Base-by-base conservation (phyloP, 2,888 invertebrate species). In the Rhagonycha lutea region DNA sequence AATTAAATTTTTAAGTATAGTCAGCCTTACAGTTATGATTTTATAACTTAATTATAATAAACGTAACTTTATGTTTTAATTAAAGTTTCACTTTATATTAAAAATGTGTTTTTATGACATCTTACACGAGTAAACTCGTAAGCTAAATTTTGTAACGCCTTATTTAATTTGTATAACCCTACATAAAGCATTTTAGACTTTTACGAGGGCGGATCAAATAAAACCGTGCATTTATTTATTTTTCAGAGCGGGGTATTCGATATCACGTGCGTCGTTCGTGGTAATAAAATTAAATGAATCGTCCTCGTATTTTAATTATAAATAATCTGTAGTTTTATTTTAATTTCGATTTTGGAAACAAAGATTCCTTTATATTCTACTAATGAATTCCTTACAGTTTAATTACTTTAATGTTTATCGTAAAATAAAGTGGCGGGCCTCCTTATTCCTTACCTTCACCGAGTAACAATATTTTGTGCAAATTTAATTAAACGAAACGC, bases 331-430 rank as follows among this genome's bases (percentile, higher is more conserved):
- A 47, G 47, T 47, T n/a, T 47, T 47, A 47, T 47, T 47, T 47
- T n/a, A 47, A 47, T 47, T 47, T 10, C 60, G 61, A 60, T 62
- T 28, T 26, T 8, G 65, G 9, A 67, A 67, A 67, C 26, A 67
- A 14, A 26, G 26, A 28, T 24, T 26, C 24, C 14, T 14, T 28
- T 28, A 67, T 62, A 32, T 74, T 74, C 69, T 14, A 65, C 65
- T 74, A 74, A 74, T 74, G 68, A 74, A 74, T 74, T 74, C 60
- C 69, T 18, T 62, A 18, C 69, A 60, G 63, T 74, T 74, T 74
- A 74, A 74, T 74, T 74, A 69, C 74, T 74, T 60, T 60, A 24
- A 65, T 74, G 74, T 74, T 74, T 74, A 74, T 69, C 74, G 26
- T 65, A 24, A 70, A 74, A 74, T 74, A 47, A 74, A 74, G 70